Percentiles rank a stretch among this genome's conserved stretches.
Evolutionary conservation across 2,797 vertebrate genomes (phyloP).

Genomic region (Emydoidea blandingii): DNA sequence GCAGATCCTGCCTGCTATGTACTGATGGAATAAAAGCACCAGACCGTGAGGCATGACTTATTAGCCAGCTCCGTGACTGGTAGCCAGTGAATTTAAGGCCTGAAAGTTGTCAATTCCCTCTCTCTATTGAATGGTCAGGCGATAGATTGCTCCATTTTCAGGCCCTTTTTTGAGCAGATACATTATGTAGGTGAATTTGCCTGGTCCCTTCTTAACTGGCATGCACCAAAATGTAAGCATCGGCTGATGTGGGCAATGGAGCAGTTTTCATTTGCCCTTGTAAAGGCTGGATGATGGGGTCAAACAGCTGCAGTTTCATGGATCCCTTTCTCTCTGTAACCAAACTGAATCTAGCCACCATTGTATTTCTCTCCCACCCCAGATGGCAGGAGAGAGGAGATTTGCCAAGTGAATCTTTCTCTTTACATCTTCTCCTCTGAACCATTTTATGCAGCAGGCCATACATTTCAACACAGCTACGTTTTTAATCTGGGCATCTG

Average conservation of each 20-base stretch:
- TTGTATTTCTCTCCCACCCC: background rate
- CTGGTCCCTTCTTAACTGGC: background rate
- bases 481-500: conserved; percentile 47
- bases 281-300: accelerated
- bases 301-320: accelerated
- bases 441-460: background rate
- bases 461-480: background rate
- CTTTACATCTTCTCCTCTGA: background rate
- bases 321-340: background rate
- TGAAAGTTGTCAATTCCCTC: no score
- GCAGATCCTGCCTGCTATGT: no score
- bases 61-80: no score
- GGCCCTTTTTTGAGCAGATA: background rate
- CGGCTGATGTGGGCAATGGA: background rate
- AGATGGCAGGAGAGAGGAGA: background rate
- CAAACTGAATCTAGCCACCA: background rate
- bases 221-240: background rate
- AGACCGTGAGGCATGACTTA: no score
- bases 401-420: background rate
- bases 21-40: no score
- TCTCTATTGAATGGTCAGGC: no score
- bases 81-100: no score
- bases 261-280: background rate
- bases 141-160: no score
- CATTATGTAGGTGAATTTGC: background rate